phyloP scores from a whole-genome alignment of 2,113 vertebrate genomes.

The Ifrita kowaldi region DNA sequence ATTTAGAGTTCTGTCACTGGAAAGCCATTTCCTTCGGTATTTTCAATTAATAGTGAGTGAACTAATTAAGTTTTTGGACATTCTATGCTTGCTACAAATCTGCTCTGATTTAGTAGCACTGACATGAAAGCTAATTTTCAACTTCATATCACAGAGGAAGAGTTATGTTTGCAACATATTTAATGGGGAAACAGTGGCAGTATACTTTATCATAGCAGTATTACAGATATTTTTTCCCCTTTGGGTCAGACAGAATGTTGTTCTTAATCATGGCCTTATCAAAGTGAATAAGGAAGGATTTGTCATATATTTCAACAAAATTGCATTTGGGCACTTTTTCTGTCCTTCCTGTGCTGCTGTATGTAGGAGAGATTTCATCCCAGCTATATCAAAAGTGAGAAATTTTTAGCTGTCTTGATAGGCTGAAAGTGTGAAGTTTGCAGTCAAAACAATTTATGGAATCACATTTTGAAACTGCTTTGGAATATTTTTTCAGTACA shows the following conservation, averaged over 20 bases:
- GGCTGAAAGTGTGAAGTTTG: neutral
- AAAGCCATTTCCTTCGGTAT: neutral
- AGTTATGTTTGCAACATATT: neutral
- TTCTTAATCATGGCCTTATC: neutral
- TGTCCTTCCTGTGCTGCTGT: neutral
- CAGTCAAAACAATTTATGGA: neutral
- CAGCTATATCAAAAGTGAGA: neutral
- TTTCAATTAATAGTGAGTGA: slow-evolving; percentile 11
- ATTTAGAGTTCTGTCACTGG: neutral
- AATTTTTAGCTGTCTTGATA: neutral
- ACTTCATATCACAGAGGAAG: neutral
- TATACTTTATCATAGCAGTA: neutral
- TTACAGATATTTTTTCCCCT: neutral
- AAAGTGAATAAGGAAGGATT: neutral
- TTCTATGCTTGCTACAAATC: neutral
- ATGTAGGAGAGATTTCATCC: neutral
- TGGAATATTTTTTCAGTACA: neutral
- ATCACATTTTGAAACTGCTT: neutral
- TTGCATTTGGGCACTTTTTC: neutral
- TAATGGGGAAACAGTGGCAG: neutral
- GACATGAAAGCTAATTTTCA: slow-evolving; percentile 8
- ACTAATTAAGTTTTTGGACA: neutral
- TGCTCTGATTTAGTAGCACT: neutral
- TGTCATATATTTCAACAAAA: neutral
- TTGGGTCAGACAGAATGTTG: neutral